Evolutionary conservation across 92 coral and sea anemone species (phyloP), one percentile per base, ranked within the genome.

Genomic region (Pocillopora grandis): DNA sequence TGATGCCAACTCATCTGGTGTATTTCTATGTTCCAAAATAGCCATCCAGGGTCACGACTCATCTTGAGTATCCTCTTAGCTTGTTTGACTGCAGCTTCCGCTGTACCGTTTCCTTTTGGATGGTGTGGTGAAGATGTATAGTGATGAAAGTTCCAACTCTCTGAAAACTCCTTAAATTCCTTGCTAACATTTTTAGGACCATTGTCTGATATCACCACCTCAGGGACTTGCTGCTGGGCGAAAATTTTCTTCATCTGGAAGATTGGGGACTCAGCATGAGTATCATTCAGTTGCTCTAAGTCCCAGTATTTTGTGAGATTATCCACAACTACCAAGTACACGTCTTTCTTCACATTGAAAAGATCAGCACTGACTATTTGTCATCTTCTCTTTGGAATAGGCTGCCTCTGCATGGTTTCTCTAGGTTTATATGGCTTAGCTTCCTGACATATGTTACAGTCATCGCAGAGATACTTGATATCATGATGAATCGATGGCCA

Each of bases 91-190:
- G 49, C 65, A 67, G 84, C 84, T 48, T 80, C 84, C 19, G 84
- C 63, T 73, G 65, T 87, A 60, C 91, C 79, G 49, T 87, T 87
- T 64, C 90, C 90, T 73, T 87, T 72, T 12, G 87, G 90, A 56
- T 87, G 83, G 60, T 87, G 82, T 6, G 87, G 90, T 18, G 91
- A 82, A 1, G 87, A 82, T 31, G 84, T 82, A 17, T 75, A 73
- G 66, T 88, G 81, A 19, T 82, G 72, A 48, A 83, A 83, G 17
- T 60, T 77, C 71, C 83, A 74, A 65, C 31, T 7, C 27, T 62
- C 58, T 31, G 87, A 18, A 36, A 81, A 75, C 14, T 49, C 56
- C 36, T 67, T 75, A 70, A 76, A 76, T 58, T 67, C 73, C 52
- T 83, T 82, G 58, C 85, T 77, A 72, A 65, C 59, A 62, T 64